Evolutionary conservation across 2,113 vertebrate species (phyloP).

Genomic region (Saccopteryx bilineata): DNA sequence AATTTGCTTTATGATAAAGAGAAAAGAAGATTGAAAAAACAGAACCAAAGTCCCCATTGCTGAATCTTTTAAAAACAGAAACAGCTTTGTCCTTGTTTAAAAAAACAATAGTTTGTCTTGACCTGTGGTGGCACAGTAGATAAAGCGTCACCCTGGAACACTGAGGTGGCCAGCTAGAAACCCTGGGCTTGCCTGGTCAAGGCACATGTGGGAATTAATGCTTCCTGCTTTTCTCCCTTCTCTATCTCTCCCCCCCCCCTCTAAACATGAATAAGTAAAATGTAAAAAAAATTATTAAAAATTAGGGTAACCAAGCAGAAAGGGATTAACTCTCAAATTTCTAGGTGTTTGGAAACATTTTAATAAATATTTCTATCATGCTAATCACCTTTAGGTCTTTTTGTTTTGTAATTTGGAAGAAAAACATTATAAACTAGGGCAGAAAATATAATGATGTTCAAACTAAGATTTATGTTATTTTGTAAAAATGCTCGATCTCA

Average conservation of each 20-base stretch:
- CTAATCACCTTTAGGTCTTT: slow-evolving; percentile 25
- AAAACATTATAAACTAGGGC: slow-evolving; percentile 6
- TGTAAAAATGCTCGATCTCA: slow-evolving; percentile 15
- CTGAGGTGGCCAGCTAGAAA: no score
- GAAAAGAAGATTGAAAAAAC: slow-evolving; percentile 38
- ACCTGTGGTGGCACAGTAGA: no score
- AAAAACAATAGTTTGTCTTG: no score
- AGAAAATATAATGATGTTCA: slow-evolving; percentile 11
- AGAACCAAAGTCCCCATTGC: background rate
- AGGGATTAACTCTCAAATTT: slow-evolving; percentile 33
- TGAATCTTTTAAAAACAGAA: slow-evolving; percentile 35
- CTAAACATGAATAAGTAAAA: no score
- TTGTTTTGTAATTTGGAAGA: slow-evolving; percentile 26
- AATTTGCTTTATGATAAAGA: slow-evolving; percentile 35
- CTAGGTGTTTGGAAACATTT: slow-evolving; percentile 47
- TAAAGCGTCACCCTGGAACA: no score
- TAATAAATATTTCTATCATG: slow-evolving; percentile 39
- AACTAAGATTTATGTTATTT: slow-evolving; percentile 11
- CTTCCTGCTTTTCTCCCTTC: no score
- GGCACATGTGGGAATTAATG: no score
- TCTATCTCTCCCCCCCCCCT: no score
- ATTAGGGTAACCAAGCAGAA: slow-evolving; percentile 25
- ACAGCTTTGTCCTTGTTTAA: slow-evolving; percentile 16
- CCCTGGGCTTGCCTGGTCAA: no score
- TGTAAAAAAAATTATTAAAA: background rate